These are phyloP conservation scores for Doryteuthis pealeii DNA, from an alignment of 1,140 invertebrate species.

Conservation along the genomic window DNA sequence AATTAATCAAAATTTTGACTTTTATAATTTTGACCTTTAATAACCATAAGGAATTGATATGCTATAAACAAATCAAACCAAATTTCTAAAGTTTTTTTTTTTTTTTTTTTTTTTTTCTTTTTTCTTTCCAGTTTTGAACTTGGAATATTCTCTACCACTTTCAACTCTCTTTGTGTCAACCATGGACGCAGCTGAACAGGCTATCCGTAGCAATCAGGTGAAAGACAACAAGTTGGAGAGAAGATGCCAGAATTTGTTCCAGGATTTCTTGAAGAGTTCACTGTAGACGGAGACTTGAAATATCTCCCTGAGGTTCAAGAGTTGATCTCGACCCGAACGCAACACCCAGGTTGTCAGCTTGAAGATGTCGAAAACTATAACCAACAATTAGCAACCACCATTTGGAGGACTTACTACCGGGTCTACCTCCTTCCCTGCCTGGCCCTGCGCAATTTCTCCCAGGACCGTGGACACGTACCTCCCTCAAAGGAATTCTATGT, in stretches of 20 bases:
- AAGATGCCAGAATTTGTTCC: slow-evolving; percentile 93
- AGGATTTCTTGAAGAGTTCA: slow-evolving; percentile 87
- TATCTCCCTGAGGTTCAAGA: slow-evolving; percentile 84
- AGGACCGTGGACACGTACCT: slow-evolving; percentile 66
- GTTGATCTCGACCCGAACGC: slow-evolving; percentile 81
- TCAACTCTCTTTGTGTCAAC: not conserved
- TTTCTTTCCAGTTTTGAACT: not conserved
- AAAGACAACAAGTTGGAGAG: slow-evolving; percentile 87
- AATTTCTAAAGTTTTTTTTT: too few relatives aligned
- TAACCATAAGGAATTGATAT: too few relatives aligned
- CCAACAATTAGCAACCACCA: slow-evolving; percentile 86
- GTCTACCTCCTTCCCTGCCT: slow-evolving; percentile 93
- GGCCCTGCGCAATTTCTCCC: slow-evolving; percentile 87
- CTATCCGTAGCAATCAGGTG: slow-evolving; percentile 63
- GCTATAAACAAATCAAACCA: too few relatives aligned
- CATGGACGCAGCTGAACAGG: slow-evolving; percentile 63
- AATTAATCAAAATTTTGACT: too few relatives aligned
- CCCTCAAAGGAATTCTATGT: slow-evolving; percentile 88
- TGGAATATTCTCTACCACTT: not conserved
- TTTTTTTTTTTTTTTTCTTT: too few relatives aligned
- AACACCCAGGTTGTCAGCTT: slow-evolving; percentile 92
- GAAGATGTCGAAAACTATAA: slow-evolving; percentile 95
- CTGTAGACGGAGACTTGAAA: slow-evolving; percentile 76
- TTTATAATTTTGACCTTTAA: too few relatives aligned
- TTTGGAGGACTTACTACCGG: slow-evolving; percentile 94